Conservation (phyloP, 2,113 vertebrate species). For the Macroglossus sobrinus region DNA sequence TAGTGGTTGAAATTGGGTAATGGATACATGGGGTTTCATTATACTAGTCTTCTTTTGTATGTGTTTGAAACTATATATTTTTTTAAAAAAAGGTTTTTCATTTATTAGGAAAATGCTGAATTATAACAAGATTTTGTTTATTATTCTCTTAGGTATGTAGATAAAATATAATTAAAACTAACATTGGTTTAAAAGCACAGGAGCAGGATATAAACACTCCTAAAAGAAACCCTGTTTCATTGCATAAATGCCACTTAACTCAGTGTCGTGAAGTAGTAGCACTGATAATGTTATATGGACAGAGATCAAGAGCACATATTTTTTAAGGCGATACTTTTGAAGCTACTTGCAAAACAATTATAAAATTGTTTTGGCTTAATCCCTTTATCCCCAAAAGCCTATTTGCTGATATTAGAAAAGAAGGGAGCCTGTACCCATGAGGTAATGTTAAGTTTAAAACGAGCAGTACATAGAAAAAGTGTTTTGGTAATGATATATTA, state of each 20-base stretch:
- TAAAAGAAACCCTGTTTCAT: not conserved
- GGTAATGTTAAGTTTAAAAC: not conserved
- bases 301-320: not conserved
- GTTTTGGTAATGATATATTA: not conserved
- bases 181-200: not conserved
- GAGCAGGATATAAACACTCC: not conserved
- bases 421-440: not conserved
- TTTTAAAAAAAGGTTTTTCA: not conserved
- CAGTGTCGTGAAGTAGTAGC: not conserved
- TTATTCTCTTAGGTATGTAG: not conserved
- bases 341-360: not conserved
- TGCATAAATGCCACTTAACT: not conserved
- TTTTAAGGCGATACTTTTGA: not conserved
- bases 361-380: slow-evolving; percentile 2
- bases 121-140: not conserved
- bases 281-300: not conserved
- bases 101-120: slow-evolving; percentile 25
- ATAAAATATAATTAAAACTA: not conserved
- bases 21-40: not conserved
- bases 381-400: not conserved
- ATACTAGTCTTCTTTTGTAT: not conserved
- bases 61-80: not conserved
- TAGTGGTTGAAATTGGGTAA: not conserved
- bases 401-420: not conserved
- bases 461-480: not conserved